Evolutionary conservation across 2,888 invertebrate genomes (phyloP), one percentile per base, ranked within the genome.

Genomic region (Odontomyia ornata): DNA sequence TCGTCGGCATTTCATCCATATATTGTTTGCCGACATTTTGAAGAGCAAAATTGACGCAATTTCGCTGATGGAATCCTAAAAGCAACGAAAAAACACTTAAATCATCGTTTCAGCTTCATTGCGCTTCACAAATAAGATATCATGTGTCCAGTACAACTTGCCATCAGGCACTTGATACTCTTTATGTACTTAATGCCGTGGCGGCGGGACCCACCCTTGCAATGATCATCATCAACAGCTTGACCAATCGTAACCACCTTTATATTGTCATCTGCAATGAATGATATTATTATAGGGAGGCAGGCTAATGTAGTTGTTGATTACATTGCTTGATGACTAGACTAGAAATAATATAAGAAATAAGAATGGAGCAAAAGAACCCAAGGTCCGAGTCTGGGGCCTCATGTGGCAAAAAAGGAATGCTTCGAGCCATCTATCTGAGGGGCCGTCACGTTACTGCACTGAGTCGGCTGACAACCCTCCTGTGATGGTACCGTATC

Each of bases 121-220:
- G 69, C 69, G 69, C 2, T 30, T 21, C n/a, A n/a, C 69, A 69
- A 69, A 46, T 69, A 69, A 46, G 69, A 69, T 69, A 69, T 69
- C 69, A 47, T 69, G 47, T 69, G 47, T 69, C 69, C 47, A 27
- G 47, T 25, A 47, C 69, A 11, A 30, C 64, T 69, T 25, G 21
- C 21, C 46, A 13, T 25, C 25, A 46, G 5, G 47, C 23, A 69
- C 47, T 69, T 69, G 69, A 69, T 69, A 69, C 30, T 46, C 46
- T 69, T 69, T 69, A 69, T 69, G 69, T 69, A 69, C 69, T 69
- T 69, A 47, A 46, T 47, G 69, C 11, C 69, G 46, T 47, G 25
- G 27, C 47, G 21, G 18, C 25, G 21, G 47, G 69, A 69, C 46
- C 69, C 69, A 69, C 69, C 69, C 69, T 69, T 28, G 30, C 30